Conservation (phyloP, 2,113 vertebrate species). For the Gymnocephalus cernua region DNA sequence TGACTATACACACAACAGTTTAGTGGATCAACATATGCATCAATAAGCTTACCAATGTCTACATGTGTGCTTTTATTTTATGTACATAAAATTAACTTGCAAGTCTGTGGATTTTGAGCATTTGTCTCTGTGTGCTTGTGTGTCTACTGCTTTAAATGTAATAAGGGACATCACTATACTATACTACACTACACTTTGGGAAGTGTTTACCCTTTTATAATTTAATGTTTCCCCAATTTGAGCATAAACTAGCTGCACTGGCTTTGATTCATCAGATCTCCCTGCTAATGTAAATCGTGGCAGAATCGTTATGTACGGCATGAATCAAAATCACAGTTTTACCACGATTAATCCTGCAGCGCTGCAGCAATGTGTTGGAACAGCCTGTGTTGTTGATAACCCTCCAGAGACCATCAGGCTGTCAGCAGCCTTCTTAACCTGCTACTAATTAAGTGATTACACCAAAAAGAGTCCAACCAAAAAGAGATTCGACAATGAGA, state of each 20-base stretch:
- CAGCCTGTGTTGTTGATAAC: neutral
- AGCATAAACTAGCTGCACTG: conserved; percentile 18
- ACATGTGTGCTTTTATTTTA: neutral
- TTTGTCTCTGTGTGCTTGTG: conserved; percentile 4
- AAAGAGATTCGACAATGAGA: neutral
- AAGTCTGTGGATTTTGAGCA: conserved; percentile 25
- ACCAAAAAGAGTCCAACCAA: conserved; percentile 1
- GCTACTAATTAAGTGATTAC: conserved; percentile 12
- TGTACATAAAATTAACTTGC: conserved; percentile 15
- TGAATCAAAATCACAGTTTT: conserved; percentile 14
- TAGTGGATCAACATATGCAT: conserved; percentile 37
- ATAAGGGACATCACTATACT: conserved; percentile 3
- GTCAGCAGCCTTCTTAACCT: neutral
- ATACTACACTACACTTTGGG: neutral
- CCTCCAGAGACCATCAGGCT: conserved; percentile 6
- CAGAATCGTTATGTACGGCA: conserved; percentile 10
- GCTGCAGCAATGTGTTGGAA: conserved; percentile 9
- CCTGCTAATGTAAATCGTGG: conserved; percentile 17
- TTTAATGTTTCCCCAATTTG: conserved; percentile 29
- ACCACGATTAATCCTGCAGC: conserved; percentile 4
- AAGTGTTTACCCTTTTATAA: conserved; percentile 30
- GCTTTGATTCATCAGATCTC: conserved; percentile 24
- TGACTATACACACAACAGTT: conserved; percentile 16
- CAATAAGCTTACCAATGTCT: neutral
- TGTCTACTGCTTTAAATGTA: conserved; percentile 10